Base-by-base conservation (phyloP, 1,140 invertebrate genomes). In the Aphaenogaster ashmeadi region DNA sequence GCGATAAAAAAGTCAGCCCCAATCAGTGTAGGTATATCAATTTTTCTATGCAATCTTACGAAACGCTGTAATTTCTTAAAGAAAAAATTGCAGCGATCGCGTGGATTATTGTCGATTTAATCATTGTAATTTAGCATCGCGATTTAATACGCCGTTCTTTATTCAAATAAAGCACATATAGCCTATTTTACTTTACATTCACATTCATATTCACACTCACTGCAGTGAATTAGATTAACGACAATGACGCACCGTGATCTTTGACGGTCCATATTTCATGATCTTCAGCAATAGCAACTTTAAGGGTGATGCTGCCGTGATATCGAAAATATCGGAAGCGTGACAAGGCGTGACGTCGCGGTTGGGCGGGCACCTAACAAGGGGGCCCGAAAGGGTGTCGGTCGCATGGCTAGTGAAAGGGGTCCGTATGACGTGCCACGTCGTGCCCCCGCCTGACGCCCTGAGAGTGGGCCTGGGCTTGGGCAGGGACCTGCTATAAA, bases 401-500 rank as follows among this genome's bases (percentile, higher is more conserved):
- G 81, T 90, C 84, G 85, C 27, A 27, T 75, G 69, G 66, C 69
- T 78, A 89, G 93, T 94, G 93, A 94, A 94, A 94, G 93, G 93
- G 93, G 93, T 93, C 92, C 78, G 88, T 92, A 80, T 88, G 85
- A 87, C 83, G 81, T 89, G 88, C 79, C 62, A 62, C 58, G 71
- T 44, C 50, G 21, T 87, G 60, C 92, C 94, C 94, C 94, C 94
- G 93, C 94, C 91, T 91, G 86, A 71, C 88, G 91, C 21, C 67
- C 92, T 89, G 91, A 74, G 80, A 74, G 87, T 89, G 90, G 91
- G 80, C 79, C 84, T 91, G 86, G 92, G 88, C 88, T 90, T 91
- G 92, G 94, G 94, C 93, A 93, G 92, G 93, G 92, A 93, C 92
- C 89, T 87, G 90, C 92, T 95, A 95, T 95, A 95, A 95, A 95